A percentile compares a stretch with the other conserved stretches of the same genome.
phyloP scores from a whole-genome alignment of 2,113 vertebrate genomes.

The Centropus bengalensis region DNA sequence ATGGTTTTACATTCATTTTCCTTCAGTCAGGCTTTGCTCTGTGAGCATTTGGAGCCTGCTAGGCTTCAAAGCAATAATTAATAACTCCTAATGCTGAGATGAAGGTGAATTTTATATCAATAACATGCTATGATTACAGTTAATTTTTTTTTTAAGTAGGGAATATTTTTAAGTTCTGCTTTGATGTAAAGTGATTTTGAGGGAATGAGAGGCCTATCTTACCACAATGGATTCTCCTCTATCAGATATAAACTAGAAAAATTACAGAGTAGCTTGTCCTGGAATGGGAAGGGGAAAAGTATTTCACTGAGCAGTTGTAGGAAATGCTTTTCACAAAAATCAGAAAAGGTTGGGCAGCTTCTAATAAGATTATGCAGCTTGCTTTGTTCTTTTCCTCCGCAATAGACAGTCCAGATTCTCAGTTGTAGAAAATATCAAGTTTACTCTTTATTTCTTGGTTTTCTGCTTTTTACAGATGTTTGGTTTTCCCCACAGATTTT shows the following conservation, averaged over 20 bases:
- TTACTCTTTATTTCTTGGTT: background rate
- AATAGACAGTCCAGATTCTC: background rate
- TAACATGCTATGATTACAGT: background rate
- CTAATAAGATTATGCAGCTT: background rate
- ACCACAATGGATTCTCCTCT: background rate
- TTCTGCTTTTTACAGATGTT: background rate
- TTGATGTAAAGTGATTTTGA: background rate
- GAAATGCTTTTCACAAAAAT: background rate
- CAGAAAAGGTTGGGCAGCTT: background rate
- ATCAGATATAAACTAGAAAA: background rate
- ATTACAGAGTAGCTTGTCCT: background rate
- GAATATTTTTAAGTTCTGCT: background rate
- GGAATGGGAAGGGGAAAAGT: background rate
- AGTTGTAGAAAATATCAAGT: background rate
- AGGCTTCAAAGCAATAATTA: background rate
- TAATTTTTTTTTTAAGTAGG: background rate
- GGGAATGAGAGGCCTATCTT: background rate
- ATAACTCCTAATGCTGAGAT: background rate
- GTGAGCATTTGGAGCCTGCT: background rate
- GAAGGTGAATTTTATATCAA: background rate
- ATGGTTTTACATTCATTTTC: background rate
- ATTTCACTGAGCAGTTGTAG: background rate
- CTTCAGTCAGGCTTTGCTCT: background rate
- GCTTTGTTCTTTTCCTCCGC: accelerated
- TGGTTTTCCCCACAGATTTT: background rate